Evolutionary conservation across 2,888 invertebrate genomes (phyloP), one percentile per base, ranked within the genome.

Genomic region (Meandrusa payeni): DNA sequence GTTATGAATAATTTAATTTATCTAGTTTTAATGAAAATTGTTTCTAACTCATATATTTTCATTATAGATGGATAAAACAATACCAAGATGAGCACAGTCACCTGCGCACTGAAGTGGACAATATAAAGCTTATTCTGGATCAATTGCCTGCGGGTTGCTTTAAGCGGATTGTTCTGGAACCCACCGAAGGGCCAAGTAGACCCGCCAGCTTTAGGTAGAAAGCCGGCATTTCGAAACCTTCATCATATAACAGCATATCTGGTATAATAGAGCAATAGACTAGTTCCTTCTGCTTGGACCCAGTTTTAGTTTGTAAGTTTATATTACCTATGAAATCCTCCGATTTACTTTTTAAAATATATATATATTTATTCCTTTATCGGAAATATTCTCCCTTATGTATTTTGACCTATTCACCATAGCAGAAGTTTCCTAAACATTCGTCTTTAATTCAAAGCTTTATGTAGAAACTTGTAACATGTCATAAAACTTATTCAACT

Each of bases 71-170:
- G 89, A 92, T 96, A 58, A 93, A 94, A 47, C 91, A 92, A 57
- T 96, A 96, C 61, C 92, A 93, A 64, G 92, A 92, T 6, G 95
- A 96, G 64, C 90, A 96, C 31, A 88, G 81, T 28, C 83, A 90
- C 44, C 86, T 97, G 5, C 83, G 90, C 50, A 80, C 80, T 1
- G 96, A 97, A 74, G 97, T 97, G 2, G 90, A 91, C 3, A 97
- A 96, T 67, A 92, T 97, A 36, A 92, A 93, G 59, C 91, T 92
- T 37, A 97, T 98, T 56, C 89, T 93, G 1, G 91, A 92, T 39
- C 91, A 95, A 42, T 88, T 98, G 47, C 98, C 97, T 0, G 89
- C 90, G 0, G 90, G 90, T 1, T 97, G 97, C 76, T 95, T 92
- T 81, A 95, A 94, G 68, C 89, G 92, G 54, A 89, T 93, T 38